Percentiles rank a stretch among this genome's conserved stretches.
These are phyloP conservation scores for Hippocampus abdominalis DNA, from an alignment of 2,113 vertebrate genomes.

Conservation along the genomic window DNA sequence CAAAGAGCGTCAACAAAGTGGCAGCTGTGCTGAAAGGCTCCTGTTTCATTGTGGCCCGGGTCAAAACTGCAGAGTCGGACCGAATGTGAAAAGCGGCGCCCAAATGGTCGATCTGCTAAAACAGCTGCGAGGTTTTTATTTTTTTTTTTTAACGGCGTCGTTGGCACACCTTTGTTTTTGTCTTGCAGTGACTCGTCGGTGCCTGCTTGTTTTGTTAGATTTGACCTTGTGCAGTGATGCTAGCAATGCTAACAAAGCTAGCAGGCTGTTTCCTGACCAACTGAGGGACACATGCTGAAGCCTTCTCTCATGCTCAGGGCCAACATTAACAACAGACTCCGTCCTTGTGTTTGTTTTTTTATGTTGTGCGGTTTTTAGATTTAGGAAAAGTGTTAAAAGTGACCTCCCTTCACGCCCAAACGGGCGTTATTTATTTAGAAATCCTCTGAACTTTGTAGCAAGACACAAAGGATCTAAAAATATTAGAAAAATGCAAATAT, in stretches of 20 bases:
- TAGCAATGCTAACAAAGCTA: conserved; percentile 19
- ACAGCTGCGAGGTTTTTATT: not conserved
- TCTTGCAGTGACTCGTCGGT: conserved; percentile 7
- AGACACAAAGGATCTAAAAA: too few relatives aligned
- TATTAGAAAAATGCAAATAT: too few relatives aligned
- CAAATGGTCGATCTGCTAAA: not conserved
- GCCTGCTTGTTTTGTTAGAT: conserved; percentile 9
- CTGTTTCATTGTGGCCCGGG: conserved; percentile 49
- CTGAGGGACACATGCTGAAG: conserved; percentile 24
- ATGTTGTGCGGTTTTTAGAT: too few relatives aligned
- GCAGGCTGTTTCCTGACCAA: conserved; percentile 23
- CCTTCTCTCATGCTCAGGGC: not conserved
- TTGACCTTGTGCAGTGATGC: conserved; percentile 5
- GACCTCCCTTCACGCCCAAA: not conserved
- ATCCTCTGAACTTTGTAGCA: not conserved
- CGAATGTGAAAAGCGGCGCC: conserved; percentile 46
- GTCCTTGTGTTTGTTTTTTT: not conserved
- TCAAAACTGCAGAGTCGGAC: conserved; percentile 59
- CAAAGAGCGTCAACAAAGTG: conserved; percentile 56
- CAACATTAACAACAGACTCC: not conserved
- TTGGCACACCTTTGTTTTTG: not conserved
- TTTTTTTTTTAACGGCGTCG: not conserved
- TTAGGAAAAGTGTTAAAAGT: not conserved
- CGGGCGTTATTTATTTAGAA: not conserved
- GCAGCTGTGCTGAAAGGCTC: conserved; percentile 57